These are phyloP conservation scores for Ligdia adustata DNA, from an alignment of 2,888 invertebrate species.

Conservation along the genomic window DNA sequence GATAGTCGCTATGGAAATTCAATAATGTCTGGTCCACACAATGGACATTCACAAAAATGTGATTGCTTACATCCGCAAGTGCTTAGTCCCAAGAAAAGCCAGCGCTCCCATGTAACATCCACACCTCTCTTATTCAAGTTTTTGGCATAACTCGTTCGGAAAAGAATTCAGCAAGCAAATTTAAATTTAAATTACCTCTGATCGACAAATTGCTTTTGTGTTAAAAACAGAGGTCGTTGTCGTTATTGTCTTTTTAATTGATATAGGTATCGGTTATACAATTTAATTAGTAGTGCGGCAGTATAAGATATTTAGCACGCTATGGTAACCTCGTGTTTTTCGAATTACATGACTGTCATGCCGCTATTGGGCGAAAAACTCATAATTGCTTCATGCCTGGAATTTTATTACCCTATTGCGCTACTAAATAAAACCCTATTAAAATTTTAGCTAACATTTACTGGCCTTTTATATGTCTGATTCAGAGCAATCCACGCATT, in stretches of 20 bases:
- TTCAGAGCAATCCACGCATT: not conserved
- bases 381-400: constrained; percentile 22
- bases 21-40: constrained; percentile 66
- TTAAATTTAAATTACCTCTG: too few relatives aligned
- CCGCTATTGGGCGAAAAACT: constrained; percentile 37
- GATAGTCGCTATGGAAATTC: constrained; percentile 63
- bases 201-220: too few relatives aligned
- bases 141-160: too few relatives aligned
- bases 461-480: constrained; percentile 18
- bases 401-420: constrained; percentile 49
- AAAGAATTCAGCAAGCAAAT: too few relatives aligned
- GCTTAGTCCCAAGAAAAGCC: constrained; percentile 9
- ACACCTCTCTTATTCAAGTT: not conserved
- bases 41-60: constrained; percentile 43
- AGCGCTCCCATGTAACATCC: not conserved
- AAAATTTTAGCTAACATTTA: constrained; percentile 42
- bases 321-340: constrained; percentile 9
- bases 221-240: too few relatives aligned
- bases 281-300: too few relatives aligned
- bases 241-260: too few relatives aligned
- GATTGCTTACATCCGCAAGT: constrained; percentile 21
- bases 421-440: constrained; percentile 45
- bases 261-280: too few relatives aligned
- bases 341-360: constrained; percentile 37
- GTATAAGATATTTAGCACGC: too few relatives aligned